These are phyloP conservation scores for Siderastrea siderea DNA, from an alignment of 92 coral and sea anemone species.

Conservation along the genomic window DNA sequence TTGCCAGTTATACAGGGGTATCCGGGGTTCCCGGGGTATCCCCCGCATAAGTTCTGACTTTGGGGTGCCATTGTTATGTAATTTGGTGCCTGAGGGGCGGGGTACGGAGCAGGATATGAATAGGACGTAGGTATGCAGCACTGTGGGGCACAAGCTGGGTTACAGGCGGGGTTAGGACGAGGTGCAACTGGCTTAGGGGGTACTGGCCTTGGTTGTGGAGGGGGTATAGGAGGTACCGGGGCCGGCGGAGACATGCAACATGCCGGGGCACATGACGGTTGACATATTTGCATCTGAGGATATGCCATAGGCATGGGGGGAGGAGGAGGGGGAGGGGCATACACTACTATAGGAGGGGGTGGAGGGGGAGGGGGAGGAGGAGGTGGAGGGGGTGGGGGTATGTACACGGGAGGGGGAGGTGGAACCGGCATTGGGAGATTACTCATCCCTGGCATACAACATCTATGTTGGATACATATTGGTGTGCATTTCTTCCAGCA, in stretches of 20 bases:
- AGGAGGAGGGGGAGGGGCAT: constrained; percentile 59
- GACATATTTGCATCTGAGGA: constrained; percentile 56
- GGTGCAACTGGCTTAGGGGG: constrained; percentile 55
- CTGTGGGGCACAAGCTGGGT: constrained; percentile 78
- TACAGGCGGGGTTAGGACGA: constrained; percentile 62
- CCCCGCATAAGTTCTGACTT: constrained; percentile 5
- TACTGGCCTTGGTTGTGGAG: constrained; percentile 55
- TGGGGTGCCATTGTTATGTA: constrained; percentile 12
- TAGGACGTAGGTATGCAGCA: constrained; percentile 74
- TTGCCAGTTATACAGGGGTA: constrained; percentile 20
- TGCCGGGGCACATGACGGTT: constrained; percentile 85
- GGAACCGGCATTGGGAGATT: constrained; percentile 59
- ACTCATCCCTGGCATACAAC: constrained; percentile 65
- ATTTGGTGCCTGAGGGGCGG: constrained; percentile 43
- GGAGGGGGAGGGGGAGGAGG: constrained; percentile 66
- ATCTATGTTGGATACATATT: constrained; percentile 83
- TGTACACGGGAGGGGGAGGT: constrained; percentile 70
- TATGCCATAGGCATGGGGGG: constrained; percentile 53
- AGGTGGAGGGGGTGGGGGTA: constrained; percentile 77
- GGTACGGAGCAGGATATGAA: constrained; percentile 66
- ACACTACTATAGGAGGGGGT: constrained; percentile 44
- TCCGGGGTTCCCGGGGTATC: constrained; percentile 27
- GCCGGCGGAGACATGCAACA: constrained; percentile 77
- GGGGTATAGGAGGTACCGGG: constrained; percentile 57
- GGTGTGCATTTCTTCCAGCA: constrained; percentile 86